Evolutionary conservation across 2,113 vertebrate genomes (phyloP).

Genomic region (Ariopsis seemanni): DNA sequence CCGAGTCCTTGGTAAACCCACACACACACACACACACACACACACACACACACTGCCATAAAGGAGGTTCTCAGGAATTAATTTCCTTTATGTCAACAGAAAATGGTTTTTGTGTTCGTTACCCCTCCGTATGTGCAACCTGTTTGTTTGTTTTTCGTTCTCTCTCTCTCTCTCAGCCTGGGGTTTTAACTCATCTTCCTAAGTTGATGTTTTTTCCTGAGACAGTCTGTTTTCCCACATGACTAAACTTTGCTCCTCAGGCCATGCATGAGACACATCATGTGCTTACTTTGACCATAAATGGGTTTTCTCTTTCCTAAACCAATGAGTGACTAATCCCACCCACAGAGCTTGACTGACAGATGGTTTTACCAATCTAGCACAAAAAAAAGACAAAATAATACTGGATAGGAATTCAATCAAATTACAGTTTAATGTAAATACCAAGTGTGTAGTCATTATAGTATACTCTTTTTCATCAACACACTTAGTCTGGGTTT

Average conservation of each 20-base stretch:
- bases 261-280: neutral
- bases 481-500: neutral
- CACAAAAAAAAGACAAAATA: neutral
- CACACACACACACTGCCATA: neutral
- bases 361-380: neutral
- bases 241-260: neutral
- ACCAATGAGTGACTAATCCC: neutral
- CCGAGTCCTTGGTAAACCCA: conserved; percentile 1
- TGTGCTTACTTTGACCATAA: neutral
- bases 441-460: neutral
- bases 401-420: neutral
- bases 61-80: neutral
- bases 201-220: neutral
- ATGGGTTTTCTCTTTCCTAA: neutral
- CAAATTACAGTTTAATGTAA: neutral
- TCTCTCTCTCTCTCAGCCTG: neutral
- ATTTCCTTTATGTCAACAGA: neutral
- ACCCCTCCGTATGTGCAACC: neutral
- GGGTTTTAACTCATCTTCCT: neutral
- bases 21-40: neutral
- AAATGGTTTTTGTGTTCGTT: neutral
- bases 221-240: neutral
- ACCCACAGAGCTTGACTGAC: neutral
- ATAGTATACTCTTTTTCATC: neutral
- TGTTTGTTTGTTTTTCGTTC: neutral